A percentile compares a stretch with the other conserved stretches of the same genome.
Conservation (phyloP, 1,140 invertebrate species). For the Polypedilum pembai region DNA sequence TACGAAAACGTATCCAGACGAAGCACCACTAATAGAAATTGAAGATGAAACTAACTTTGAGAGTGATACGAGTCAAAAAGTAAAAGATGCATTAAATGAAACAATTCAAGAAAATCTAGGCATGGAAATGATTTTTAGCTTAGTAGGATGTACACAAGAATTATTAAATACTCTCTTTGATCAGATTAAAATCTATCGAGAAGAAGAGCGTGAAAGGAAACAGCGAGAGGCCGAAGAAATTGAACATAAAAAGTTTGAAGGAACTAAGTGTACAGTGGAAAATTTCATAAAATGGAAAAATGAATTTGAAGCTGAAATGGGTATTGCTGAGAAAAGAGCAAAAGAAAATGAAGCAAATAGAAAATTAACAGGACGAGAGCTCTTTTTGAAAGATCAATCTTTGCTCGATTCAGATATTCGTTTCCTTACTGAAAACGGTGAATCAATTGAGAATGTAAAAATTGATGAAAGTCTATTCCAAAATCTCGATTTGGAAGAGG, state of each 20-base stretch:
- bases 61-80: conserved; percentile 56
- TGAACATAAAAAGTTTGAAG: conserved; percentile 91
- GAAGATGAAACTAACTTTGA: conserved; percentile 72
- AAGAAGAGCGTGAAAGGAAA: conserved; percentile 61
- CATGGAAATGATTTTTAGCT: conserved; percentile 95
- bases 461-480: conserved; percentile 92
- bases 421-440: conserved; percentile 82
- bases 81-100: conserved; percentile 60
- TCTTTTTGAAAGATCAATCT: conserved; percentile 87
- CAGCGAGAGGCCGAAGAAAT: conserved; percentile 73
- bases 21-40: conserved; percentile 70
- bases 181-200: conserved; percentile 59
- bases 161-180: conserved; percentile 84
- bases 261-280: conserved; percentile 90
- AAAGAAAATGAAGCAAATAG: conserved; percentile 61
- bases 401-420: conserved; percentile 92
- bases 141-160: conserved; percentile 87
- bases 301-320: conserved; percentile 86
- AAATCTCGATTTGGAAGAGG: conserved; percentile 81
- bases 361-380: conserved; percentile 75
- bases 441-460: conserved; percentile 73
- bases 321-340: conserved; percentile 64
- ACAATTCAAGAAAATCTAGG: conserved; percentile 82
- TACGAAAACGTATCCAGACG: conserved; percentile 82
- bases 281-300: conserved; percentile 93